A percentile compares a stretch with the other conserved stretches of the same genome.
Conservation (phyloP, 2,888 invertebrate genomes). For the Nomada flava region DNA sequence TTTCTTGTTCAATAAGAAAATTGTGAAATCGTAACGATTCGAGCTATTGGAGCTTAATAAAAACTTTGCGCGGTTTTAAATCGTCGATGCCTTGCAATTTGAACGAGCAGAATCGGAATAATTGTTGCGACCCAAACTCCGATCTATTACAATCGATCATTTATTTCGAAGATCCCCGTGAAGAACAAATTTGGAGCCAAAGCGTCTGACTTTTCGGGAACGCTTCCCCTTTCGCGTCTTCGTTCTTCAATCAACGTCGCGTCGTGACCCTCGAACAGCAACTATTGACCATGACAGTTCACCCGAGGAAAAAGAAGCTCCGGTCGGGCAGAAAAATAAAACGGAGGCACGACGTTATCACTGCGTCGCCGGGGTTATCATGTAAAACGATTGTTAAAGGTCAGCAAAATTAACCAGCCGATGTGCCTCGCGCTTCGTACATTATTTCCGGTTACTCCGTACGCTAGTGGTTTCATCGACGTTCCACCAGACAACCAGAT, state of each 20-base stretch:
- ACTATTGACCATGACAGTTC: slow-evolving; percentile 38
- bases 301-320: slow-evolving; percentile 6
- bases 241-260: not conserved
- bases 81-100: too few species aligned
- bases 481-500: not conserved
- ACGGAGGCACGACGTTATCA: slow-evolving; percentile 36
- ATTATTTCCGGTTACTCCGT: slow-evolving; percentile 36
- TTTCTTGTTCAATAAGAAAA: too few species aligned
- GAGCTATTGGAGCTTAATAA: too few species aligned
- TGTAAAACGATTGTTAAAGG: slow-evolving; percentile 45
- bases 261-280: slow-evolving; percentile 23
- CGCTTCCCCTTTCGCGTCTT: not conserved
- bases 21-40: too few species aligned
- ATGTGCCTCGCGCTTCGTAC: slow-evolving; percentile 10
- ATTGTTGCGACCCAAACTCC: not conserved
- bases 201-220: not conserved
- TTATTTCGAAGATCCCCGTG: not conserved
- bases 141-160: not conserved
- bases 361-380: slow-evolving; percentile 44
- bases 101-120: not conserved
- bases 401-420: slow-evolving; percentile 52
- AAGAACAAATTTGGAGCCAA: too few species aligned
- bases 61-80: too few species aligned
- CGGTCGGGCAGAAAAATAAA: slow-evolving; percentile 22
- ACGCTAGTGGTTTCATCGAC: not conserved